Evolutionary conservation across 1,140 invertebrate genomes (phyloP).

Genomic region (Aricia agestis): DNA sequence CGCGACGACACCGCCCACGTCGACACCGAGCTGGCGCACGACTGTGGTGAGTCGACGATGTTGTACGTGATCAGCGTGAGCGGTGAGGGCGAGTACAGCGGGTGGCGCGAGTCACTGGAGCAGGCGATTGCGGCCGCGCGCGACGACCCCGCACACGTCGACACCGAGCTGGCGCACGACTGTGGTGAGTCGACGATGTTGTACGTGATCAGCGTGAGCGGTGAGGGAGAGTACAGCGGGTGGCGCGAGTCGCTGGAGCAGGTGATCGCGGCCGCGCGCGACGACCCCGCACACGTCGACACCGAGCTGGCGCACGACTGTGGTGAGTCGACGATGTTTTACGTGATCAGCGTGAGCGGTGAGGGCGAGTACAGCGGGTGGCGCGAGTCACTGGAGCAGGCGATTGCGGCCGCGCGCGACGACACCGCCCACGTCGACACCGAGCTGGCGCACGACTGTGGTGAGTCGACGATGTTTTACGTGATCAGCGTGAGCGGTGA

Average conservation of each 20-base stretch:
- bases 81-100: conserved; percentile 89
- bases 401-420: conserved; percentile 65
- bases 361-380: conserved; percentile 92
- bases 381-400: conserved; percentile 86
- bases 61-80: conserved; percentile 82
- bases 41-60: too few relatives aligned
- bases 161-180: too few relatives aligned
- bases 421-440: too few relatives aligned
- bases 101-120: conserved; percentile 91
- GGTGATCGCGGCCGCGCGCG: conserved; percentile 65
- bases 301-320: too few relatives aligned
- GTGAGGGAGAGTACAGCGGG: conserved; percentile 88
- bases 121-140: conserved; percentile 68
- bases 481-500: conserved; percentile 87
- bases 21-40: too few relatives aligned
- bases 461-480: background rate
- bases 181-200: too few relatives aligned
- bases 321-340: too few relatives aligned
- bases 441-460: too few relatives aligned
- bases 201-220: conserved; percentile 84
- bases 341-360: conserved; percentile 85
- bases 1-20: too few relatives aligned
- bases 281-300: too few relatives aligned
- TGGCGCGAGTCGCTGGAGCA: conserved; percentile 90
- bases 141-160: too few relatives aligned